Evolutionary conservation across 2,888 invertebrate genomes (phyloP), one percentile per base, ranked within the genome.

Genomic region (Platerodrilus igneus): DNA sequence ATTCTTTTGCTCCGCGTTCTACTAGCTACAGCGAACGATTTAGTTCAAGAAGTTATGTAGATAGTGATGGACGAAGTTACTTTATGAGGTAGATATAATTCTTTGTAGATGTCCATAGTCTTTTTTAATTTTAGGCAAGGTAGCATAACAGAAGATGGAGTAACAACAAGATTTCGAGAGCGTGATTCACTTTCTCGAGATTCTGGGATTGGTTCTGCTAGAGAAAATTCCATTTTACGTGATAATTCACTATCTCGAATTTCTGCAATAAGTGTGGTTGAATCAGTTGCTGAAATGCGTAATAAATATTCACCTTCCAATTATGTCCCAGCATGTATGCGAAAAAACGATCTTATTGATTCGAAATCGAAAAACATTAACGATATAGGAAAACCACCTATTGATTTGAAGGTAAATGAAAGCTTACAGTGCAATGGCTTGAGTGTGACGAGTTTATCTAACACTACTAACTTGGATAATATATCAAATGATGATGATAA

Each of bases 261-360:
- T 14, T 51, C 54, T 2, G 53, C 62, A 1, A 41, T 62, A 7
- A 60, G 57, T 43, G 60, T 67, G 10, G 56, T 63, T 13, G 67
- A 69, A 19, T 67, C 68, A 2, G 66, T 71, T 1, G 78, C 83
- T 18, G 84, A 86, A 47, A 67, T 85, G 46, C 79, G 81, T 60
- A 81, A 79, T 57, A 85, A 83, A 65, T 86, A 86, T 60, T 85
- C 85, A 21, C 83, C 85, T 30, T 75, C 80, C 22, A 79, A 81
- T 61, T 86, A 86, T 65, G 77, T 81, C 58, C 84, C 86, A 45
- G 62, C 67, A 27, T 59, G 64, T 37, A 50, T 62, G 26, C 53
- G 69, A 34, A 62, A 64, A 49, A 59, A 61, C 40, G 63, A 64
- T 25, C 62, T 60, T 47, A 61, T 67, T 30, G n/a, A n/a, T n/a